Evolutionary conservation across 2,113 vertebrate genomes (phyloP), one percentile per base, ranked within the genome.

Genomic region (Eptatretus burgeri): DNA sequence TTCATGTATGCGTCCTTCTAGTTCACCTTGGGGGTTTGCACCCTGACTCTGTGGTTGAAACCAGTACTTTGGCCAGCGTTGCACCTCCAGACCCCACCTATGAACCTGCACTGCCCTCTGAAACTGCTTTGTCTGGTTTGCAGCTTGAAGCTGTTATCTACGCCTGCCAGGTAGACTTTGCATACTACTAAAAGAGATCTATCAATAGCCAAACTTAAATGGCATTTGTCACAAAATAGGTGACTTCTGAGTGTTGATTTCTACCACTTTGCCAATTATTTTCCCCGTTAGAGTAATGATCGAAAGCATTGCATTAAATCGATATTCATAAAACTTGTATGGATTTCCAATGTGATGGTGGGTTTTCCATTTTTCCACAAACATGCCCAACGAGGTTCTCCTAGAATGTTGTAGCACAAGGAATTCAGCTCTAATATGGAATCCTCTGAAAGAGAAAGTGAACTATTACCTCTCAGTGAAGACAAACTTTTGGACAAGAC

Each of bases 31-130:
- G 56, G 56, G n/a, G 56, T 19, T 17, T 17, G n/a, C 56, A 60
- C 12, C 56, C 56, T n/a, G 56, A 60, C 56, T 19, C n/a, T 19
- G 56, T 60, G 56, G 56, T 60, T 10, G 56, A 60, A 12, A 60
- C 56, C 9, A 60, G 56, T 12, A 60, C 56, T n/a, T 2, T 60
- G 56, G n/a, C 56, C 56, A 60, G 56, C 56, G 56, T 60, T 10
- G n/a, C 56, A 19, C 56, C 19, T 19, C 56, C 56, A 10, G 56
- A 60, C 56, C n/a, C 19, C 56, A 60, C 56, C 56, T 60, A 60
- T 12, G n/a, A 60, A n/a, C 56, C 19, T n/a, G n/a, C n/a, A n/a
- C n/a, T 60, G 56, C 56, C 56, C 12, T 60, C 56, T 19, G 19
- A 19, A n/a, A 19, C n/a, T 10, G 19, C n/a, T n/a, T 19, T 60